phyloP scores from a whole-genome alignment of 23 tunicate species.

The Oikopleura albicans region DNA sequence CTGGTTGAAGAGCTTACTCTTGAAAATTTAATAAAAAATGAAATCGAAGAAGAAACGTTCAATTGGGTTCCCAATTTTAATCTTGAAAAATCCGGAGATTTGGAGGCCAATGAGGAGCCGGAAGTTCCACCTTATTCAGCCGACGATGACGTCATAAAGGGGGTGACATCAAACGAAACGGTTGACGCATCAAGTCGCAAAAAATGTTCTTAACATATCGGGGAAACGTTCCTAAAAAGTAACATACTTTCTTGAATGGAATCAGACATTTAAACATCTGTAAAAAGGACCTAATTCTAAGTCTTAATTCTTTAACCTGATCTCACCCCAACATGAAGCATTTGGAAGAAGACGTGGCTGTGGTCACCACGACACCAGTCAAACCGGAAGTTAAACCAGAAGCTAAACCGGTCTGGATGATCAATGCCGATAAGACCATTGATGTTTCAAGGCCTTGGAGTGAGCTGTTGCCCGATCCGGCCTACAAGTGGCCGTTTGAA shows the following conservation, averaged over 20 bases:
- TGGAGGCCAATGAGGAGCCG: neutral
- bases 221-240: too few species aligned
- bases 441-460: neutral
- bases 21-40: neutral
- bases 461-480: neutral
- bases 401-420: neutral
- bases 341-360: neutral
- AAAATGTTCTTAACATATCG: too few species aligned
- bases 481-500: conserved; percentile 53
- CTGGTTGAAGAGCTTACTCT: neutral
- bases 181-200: too few species aligned
- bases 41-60: neutral
- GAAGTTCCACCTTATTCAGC: too few species aligned
- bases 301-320: too few species aligned
- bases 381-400: neutral
- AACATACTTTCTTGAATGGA: too few species aligned
- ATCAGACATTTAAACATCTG: too few species aligned
- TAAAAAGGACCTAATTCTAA: too few species aligned
- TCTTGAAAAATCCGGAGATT: neutral
- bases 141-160: too few species aligned
- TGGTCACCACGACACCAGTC: too few species aligned
- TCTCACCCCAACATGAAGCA: too few species aligned
- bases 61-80: neutral
- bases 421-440: neutral
- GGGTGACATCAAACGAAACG: too few species aligned